Conservation (phyloP, 2,113 vertebrate species). For the Semnornis frantzii region DNA sequence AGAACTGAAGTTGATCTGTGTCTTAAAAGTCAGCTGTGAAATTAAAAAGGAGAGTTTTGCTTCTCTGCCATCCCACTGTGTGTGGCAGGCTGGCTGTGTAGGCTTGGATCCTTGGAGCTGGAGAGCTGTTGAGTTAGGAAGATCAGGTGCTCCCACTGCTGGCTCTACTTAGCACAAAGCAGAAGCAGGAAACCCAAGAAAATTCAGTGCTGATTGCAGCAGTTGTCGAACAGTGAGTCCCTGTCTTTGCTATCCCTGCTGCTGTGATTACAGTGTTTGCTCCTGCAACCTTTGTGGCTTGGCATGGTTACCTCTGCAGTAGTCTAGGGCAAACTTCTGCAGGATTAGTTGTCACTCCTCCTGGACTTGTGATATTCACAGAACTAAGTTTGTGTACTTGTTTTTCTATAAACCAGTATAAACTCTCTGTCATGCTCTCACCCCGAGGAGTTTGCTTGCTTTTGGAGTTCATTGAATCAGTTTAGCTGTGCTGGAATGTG, state of each 20-base stretch:
- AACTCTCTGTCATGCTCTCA: background rate
- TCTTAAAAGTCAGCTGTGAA: background rate
- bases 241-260: background rate
- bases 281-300: background rate
- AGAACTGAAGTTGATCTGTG: background rate
- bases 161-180: conserved; percentile 26
- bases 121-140: conserved; percentile 1
- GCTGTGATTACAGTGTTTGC: background rate
- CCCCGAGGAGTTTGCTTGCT: background rate
- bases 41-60: background rate
- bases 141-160: conserved; percentile 51
- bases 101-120: background rate
- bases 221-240: background rate
- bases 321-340: background rate
- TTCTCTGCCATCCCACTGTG: background rate
- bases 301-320: background rate
- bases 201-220: background rate
- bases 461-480: background rate
- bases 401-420: background rate
- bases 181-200: background rate
- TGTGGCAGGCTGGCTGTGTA: background rate
- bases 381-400: background rate
- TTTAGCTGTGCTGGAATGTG: background rate
- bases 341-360: background rate
- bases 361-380: background rate